Evolutionary conservation across 2,888 invertebrate genomes (phyloP).

Genomic region (Nemapogon koenigi): DNA sequence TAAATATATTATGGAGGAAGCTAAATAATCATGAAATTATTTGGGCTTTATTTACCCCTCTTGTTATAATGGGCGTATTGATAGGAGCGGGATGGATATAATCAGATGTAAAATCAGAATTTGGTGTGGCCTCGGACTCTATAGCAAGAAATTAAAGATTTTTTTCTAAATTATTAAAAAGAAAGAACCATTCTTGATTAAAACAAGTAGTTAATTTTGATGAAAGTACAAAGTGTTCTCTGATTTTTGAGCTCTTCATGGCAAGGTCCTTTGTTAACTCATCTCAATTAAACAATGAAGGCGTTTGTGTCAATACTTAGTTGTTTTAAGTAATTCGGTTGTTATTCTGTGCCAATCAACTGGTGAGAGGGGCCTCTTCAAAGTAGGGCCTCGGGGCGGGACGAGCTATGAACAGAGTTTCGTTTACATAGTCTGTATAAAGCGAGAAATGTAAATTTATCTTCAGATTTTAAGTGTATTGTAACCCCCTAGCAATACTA

Average conservation of each 20-base stretch:
- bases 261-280: constrained; percentile 9
- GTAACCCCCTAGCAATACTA: neutral
- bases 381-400: constrained; percentile 24
- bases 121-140: no score
- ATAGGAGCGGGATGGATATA: no score
- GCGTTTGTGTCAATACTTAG: constrained; percentile 11
- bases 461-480: constrained; percentile 1
- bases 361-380: constrained; percentile 19
- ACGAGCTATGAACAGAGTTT: neutral
- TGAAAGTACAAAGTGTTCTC: constrained; percentile 3
- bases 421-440: constrained; percentile 17
- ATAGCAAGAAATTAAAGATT: no score
- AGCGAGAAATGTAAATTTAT: constrained; percentile 22
- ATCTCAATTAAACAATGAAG: constrained; percentile 8
- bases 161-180: no score
- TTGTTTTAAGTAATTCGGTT: constrained; percentile 26
- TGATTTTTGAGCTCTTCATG: constrained; percentile 2
- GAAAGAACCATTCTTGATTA: no score
- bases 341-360: constrained; percentile 37
- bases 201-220: no score
- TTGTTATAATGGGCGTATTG: no score
- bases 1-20: no score
- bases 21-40: no score
- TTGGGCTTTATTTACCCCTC: no score
- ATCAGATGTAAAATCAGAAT: no score